phyloP scores from a whole-genome alignment of 2,888 invertebrate species.

The Xylota sylvarum region DNA sequence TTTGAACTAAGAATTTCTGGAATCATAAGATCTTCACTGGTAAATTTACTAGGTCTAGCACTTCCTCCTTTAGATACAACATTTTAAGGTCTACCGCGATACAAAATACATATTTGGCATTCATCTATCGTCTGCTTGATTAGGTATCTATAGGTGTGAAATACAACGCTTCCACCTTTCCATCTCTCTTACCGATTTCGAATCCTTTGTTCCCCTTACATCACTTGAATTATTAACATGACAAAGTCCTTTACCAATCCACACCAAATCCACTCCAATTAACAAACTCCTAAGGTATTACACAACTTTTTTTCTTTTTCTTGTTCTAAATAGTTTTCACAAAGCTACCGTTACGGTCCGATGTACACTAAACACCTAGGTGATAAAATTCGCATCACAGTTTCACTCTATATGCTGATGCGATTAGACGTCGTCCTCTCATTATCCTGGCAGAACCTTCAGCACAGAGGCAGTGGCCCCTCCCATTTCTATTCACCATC shows the following conservation, averaged over 20 bases:
- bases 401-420: constrained; percentile 47
- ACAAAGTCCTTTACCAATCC: neutral
- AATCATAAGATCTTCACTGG: too few species aligned
- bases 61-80: too few species aligned
- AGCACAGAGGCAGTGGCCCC: neutral
- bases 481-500: constrained; percentile 58
- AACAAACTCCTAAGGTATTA: constrained; percentile 11
- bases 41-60: too few species aligned
- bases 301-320: neutral
- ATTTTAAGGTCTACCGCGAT: too few species aligned
- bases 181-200: neutral
- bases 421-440: constrained; percentile 55
- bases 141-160: too few species aligned
- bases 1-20: too few species aligned
- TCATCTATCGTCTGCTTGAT: too few species aligned
- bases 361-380: constrained; percentile 35
- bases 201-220: too few species aligned
- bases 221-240: constrained; percentile 1
- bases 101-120: too few species aligned
- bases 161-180: neutral
- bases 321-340: neutral
- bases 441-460: constrained; percentile 28
- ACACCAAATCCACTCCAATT: neutral
- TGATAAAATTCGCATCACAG: constrained; percentile 34
- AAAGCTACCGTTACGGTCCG: constrained; percentile 12